These are phyloP conservation scores for Hydra vulgaris DNA, from an alignment of 30 jellyfish, hydroid and myxozoan species.

Conservation along the genomic window DNA sequence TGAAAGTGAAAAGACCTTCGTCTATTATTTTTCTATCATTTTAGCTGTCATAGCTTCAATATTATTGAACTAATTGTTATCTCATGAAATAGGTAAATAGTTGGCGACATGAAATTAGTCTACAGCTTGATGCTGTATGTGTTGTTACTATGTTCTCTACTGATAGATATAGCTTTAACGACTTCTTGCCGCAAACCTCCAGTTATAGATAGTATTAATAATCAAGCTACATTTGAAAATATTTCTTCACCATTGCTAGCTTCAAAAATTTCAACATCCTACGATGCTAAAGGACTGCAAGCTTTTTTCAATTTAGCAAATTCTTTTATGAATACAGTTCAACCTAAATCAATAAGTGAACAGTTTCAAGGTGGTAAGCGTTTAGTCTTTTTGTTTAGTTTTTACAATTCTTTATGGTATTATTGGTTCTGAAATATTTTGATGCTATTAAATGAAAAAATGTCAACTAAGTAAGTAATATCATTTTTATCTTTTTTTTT, in stretches of 20 bases:
- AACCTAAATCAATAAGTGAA: conserved; percentile 12
- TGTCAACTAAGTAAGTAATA: too few relatives aligned
- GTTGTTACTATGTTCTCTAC: too few relatives aligned
- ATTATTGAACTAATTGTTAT: too few relatives aligned
- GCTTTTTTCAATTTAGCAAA: conserved; percentile 69
- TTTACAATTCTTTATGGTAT: too few relatives aligned
- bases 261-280: conserved; percentile 39
- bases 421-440: too few relatives aligned
- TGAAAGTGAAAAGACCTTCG: too few relatives aligned
- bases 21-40: too few relatives aligned
- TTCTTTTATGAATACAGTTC: conserved; percentile 92
- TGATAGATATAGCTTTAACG: not conserved
- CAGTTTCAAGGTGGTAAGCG: conserved; percentile 28
- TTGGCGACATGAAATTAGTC: not conserved
- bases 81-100: too few relatives aligned
- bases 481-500: too few relatives aligned
- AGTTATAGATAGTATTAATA: not conserved
- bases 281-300: conserved; percentile 61
- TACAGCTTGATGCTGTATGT: not conserved
- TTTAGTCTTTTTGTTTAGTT: not conserved
- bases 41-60: too few relatives aligned
- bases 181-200: not conserved
- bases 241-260: conserved; percentile 21
- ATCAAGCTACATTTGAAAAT: conserved; percentile 45
- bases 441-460: too few relatives aligned